Conservation (phyloP, 2,888 invertebrate genomes). For the Drosophila affinis region DNA sequence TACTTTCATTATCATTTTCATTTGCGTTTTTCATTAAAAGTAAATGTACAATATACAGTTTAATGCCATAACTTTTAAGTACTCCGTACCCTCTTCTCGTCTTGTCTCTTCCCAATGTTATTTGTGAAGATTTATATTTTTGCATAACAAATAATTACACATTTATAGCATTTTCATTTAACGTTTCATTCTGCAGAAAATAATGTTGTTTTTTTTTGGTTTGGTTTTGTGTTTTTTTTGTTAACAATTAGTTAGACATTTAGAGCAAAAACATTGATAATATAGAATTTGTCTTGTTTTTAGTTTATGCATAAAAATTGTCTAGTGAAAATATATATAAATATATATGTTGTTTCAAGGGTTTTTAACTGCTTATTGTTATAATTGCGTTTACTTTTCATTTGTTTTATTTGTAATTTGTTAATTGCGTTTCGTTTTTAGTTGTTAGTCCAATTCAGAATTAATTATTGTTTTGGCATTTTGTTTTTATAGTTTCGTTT, state of each 20-base stretch:
- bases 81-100: slow-evolving; percentile 11
- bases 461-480: slow-evolving; percentile 66
- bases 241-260: slow-evolving; percentile 80
- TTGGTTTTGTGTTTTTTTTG: slow-evolving; percentile 41
- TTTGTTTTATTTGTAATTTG: slow-evolving; percentile 58
- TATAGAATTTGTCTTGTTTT: slow-evolving; percentile 66
- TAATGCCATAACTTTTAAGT: slow-evolving; percentile 59
- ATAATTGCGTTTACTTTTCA: slow-evolving; percentile 74
- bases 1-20: slow-evolving; percentile 50
- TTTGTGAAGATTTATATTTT: slow-evolving; percentile 36
- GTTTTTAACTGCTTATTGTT: slow-evolving; percentile 76
- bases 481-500: slow-evolving; percentile 37
- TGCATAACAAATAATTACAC: slow-evolving; percentile 65
- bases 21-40: slow-evolving; percentile 39
- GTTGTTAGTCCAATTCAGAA: slow-evolving; percentile 38
- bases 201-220: slow-evolving; percentile 43
- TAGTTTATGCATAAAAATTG: slow-evolving; percentile 73
- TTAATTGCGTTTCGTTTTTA: slow-evolving; percentile 56
- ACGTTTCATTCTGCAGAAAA: slow-evolving; percentile 64
- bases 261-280: slow-evolving; percentile 80
- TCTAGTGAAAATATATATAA: slow-evolving; percentile 75
- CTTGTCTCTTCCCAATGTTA: slow-evolving; percentile 12
- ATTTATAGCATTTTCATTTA: slow-evolving; percentile 59
- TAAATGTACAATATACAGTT: slow-evolving; percentile 76
- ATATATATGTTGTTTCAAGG: slow-evolving; percentile 58